Evolutionary conservation across 2,797 vertebrate genomes (phyloP).

Genomic region (Coregonus sp.): DNA sequence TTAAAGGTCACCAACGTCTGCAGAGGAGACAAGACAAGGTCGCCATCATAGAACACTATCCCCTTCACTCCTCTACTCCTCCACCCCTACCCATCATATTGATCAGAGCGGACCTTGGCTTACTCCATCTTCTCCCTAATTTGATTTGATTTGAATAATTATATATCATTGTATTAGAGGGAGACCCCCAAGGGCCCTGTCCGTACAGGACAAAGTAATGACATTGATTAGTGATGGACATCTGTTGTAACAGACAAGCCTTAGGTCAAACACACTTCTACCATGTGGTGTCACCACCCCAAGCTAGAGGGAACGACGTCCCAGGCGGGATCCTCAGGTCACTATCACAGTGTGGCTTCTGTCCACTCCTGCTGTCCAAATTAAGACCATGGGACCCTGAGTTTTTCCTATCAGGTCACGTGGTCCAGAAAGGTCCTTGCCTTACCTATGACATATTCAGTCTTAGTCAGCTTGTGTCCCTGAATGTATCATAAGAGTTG

Average conservation of each 20-base stretch:
- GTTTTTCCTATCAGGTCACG: background rate
- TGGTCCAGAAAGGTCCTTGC: background rate
- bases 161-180: constrained; percentile 32
- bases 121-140: constrained; percentile 5
- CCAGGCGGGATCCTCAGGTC: background rate
- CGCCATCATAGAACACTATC: background rate
- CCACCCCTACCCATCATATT: constrained; percentile 40
- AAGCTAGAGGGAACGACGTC: background rate
- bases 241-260: constrained; percentile 48
- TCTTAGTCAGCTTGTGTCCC: no score
- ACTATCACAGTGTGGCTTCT: background rate
- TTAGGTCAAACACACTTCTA: constrained; percentile 33
- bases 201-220: constrained; percentile 26
- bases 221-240: constrained; percentile 53
- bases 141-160: constrained; percentile 50
- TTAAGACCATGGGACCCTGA: background rate
- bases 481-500: no score
- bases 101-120: constrained; percentile 44
- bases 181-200: constrained; percentile 15
- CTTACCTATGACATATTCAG: background rate
- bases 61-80: constrained; percentile 12
- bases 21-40: constrained; percentile 3
- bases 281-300: background rate
- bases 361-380: background rate
- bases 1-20: constrained; percentile 51